Evolutionary conservation across 2,113 vertebrate species (phyloP).

Genomic region (Anarhynchus alexandrinus): DNA sequence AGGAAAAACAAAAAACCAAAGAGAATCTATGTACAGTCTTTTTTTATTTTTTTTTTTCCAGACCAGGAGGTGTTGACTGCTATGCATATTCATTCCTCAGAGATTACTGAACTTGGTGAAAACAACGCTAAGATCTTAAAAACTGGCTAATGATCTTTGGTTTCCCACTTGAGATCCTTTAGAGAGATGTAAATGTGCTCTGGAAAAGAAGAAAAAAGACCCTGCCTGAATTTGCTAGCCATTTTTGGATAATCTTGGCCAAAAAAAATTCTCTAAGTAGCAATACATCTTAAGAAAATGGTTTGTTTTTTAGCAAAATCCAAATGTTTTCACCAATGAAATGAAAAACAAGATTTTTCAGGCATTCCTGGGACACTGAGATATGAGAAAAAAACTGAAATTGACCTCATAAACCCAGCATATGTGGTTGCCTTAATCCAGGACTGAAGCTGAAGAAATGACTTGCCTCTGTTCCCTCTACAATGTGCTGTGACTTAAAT

Average conservation of each 20-base stretch:
- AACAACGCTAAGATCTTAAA: not conserved
- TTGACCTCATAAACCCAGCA: constrained; percentile 2
- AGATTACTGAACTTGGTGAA: not conserved
- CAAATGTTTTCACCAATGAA: not conserved
- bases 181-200: not conserved
- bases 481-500: constrained; percentile 21
- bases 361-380: constrained; percentile 2
- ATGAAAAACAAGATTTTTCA: constrained; percentile 36
- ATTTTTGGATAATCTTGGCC: not conserved
- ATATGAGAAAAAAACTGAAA: not conserved
- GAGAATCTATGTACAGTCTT: not conserved
- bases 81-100: not conserved
- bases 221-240: not conserved
- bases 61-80: not conserved
- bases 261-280: not conserved
- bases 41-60: not conserved
- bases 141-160: not conserved
- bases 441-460: not conserved
- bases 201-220: not conserved
- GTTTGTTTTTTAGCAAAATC: not conserved
- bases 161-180: not conserved
- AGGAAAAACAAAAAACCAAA: not conserved
- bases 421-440: constrained; percentile 34
- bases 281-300: not conserved
- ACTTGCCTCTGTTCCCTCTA: not conserved